These are phyloP conservation scores for Galendromus occidentalis DNA, from an alignment of 1,140 invertebrate genomes.

Conservation along the genomic window DNA sequence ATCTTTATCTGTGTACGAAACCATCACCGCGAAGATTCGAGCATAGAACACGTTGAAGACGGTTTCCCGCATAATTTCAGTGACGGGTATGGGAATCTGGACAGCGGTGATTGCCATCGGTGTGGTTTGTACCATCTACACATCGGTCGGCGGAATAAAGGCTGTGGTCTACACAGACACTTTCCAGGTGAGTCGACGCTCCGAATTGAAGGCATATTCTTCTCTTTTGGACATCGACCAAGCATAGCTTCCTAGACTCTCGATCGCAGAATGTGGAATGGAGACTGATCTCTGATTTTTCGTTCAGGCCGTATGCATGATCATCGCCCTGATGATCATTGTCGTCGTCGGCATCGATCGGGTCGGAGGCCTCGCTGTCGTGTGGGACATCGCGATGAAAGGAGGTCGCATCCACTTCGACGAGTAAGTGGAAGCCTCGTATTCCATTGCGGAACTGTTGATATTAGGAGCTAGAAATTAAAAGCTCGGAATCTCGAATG, in stretches of 20 bases:
- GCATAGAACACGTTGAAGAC: no score
- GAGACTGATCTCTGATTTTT: not conserved
- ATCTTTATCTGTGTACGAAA: no score
- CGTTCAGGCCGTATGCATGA: constrained; percentile 42
- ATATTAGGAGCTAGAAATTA: no score
- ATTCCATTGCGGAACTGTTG: no score
- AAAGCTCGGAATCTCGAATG: no score
- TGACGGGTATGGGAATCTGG: constrained; percentile 50
- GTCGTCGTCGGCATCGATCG: constrained; percentile 43
- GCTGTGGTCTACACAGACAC: constrained; percentile 66
- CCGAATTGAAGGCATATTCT: not conserved
- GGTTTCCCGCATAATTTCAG: no score
- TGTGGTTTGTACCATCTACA: constrained; percentile 57
- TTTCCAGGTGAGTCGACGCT: constrained; percentile 37
- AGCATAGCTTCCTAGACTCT: not conserved
- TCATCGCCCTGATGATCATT: constrained; percentile 46
- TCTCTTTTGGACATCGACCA: not conserved
- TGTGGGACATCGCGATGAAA: constrained; percentile 42
- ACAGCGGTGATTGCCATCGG: constrained; percentile 58
- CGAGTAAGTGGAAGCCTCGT: no score
- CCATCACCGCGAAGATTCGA: no score
- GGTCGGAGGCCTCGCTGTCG: constrained; percentile 37
- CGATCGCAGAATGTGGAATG: not conserved
- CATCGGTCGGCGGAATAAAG: constrained; percentile 52
- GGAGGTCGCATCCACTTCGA: constrained; percentile 43